Conservation (phyloP, 2,888 invertebrate species). For the Epiblema foenella region DNA sequence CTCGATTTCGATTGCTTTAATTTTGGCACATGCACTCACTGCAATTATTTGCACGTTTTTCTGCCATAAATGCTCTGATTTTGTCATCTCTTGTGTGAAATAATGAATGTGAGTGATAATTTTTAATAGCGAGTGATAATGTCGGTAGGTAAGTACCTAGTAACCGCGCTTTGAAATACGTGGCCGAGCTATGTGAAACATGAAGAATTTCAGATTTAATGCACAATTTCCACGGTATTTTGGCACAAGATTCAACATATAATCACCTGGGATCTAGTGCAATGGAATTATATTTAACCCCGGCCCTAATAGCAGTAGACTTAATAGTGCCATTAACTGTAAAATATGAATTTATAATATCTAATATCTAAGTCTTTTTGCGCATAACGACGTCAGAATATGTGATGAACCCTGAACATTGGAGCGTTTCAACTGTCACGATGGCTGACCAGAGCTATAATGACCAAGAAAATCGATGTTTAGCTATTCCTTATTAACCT, state of each 20-base stretch:
- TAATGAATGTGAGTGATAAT: conserved; percentile 19
- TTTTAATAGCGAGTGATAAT: no score
- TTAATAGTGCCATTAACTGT: conserved; percentile 5
- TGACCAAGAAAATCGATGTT: no score
- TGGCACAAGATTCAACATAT: conserved; percentile 2
- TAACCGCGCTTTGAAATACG: conserved; percentile 5
- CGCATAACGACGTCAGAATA: no score
- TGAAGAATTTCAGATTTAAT: conserved; percentile 15
- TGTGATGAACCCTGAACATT: no score
- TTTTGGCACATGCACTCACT: conserved; percentile 5
- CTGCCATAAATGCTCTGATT: conserved; percentile 17
- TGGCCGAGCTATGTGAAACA: not conserved
- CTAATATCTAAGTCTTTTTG: not conserved
- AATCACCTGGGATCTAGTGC: conserved; percentile 23
- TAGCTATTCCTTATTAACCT: no score
- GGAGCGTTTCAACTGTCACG: not conserved
- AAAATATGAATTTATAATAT: no score
- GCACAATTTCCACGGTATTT: conserved; percentile 16
- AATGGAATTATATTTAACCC: conserved; percentile 28
- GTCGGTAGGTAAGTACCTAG: no score
- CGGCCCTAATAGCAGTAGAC: not conserved
- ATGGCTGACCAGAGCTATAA: no score
- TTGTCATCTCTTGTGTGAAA: conserved; percentile 26
- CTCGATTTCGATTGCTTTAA: conserved; percentile 14
- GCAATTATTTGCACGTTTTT: conserved; percentile 21